Evolutionary conservation across 2,113 vertebrate species (phyloP).

Genomic region (Poecilia latipinna): DNA sequence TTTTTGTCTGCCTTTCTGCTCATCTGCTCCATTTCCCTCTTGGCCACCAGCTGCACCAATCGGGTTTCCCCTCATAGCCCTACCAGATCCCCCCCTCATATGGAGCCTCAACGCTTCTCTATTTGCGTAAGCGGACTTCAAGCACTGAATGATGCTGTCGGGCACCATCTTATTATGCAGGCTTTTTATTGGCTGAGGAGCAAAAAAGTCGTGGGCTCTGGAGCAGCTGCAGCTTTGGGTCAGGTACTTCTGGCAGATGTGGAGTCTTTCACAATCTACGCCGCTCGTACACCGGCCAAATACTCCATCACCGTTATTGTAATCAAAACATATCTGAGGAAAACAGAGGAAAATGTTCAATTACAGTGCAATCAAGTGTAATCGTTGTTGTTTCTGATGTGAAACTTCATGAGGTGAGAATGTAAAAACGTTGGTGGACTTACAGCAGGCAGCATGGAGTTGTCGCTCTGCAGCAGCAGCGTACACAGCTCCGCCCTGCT

Average conservation of each 20-base stretch:
- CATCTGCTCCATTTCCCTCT: fast-evolving
- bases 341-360: neutral
- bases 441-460: conserved; percentile 66
- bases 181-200: conserved; percentile 51
- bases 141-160: conserved; percentile 21
- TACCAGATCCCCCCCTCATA: neutral
- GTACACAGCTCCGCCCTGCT: conserved; percentile 61
- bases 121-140: conserved; percentile 70
- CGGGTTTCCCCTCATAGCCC: neutral
- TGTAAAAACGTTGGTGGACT: neutral
- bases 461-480: conserved; percentile 76
- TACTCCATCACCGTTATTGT: conserved; percentile 72
- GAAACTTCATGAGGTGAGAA: too few species aligned
- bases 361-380: neutral
- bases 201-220: conserved; percentile 66
- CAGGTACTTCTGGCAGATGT: conserved; percentile 73
- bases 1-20: neutral
- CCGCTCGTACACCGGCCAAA: conserved; percentile 57
- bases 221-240: conserved; percentile 57
- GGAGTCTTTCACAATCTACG: conserved; percentile 62
- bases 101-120: conserved; percentile 45
- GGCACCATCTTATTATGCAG: conserved; percentile 55
- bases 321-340: conserved; percentile 71
- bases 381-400: neutral
- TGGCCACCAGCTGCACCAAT: neutral